Base-by-base conservation (phyloP, 2,888 invertebrate genomes). In the Drosophila acutilabella region DNA sequence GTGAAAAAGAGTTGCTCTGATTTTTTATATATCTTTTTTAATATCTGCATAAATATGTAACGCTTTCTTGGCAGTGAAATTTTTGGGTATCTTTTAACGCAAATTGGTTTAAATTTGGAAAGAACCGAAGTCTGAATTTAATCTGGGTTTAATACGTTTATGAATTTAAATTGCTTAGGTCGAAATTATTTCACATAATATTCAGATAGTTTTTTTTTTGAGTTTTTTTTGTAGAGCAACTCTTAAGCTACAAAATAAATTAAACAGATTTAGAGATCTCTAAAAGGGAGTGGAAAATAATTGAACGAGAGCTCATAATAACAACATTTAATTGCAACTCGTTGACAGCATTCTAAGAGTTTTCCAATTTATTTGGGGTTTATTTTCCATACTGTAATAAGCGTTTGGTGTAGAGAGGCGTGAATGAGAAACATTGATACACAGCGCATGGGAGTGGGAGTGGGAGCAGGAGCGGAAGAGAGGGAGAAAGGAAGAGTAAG, bases 51-150 rank as follows among this genome's bases (percentile, higher is more conserved):
- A 52, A 23, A 44, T 45, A 33, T 52, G 10, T 51, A 20, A 40
- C 23, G 23, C 23, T 23, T 50, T 65, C 16, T 64, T 73, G 84
- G 84, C 84, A 85, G 84, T 89, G 84, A 59, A 52, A 6, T 48
- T 50, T 62, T 44, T 52, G 64, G 73, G 58, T 62, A 57, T 44
- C 38, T 71, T 88, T 79, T 88, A 71, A 85, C 7, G 38, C 59
- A 77, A 26, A 6, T 11, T 51, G 54, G 45, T n/a, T 7, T 23
- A 2, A 54, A 18, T 4, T 26, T 33, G 18, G 1, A 26, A 26
- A 13, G 0, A 40, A 51, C 45, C 7, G 8, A 16, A 33, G n/a
- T 33, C n/a, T 54, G n/a, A 14, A 47, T n/a, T 30, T 33, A 10
- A 33, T 36, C 13, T 36, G 36, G 36, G 36, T 36, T 47, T 5